Conservation (phyloP, 1,140 invertebrate genomes). For the Bombus consobrinus region DNA sequence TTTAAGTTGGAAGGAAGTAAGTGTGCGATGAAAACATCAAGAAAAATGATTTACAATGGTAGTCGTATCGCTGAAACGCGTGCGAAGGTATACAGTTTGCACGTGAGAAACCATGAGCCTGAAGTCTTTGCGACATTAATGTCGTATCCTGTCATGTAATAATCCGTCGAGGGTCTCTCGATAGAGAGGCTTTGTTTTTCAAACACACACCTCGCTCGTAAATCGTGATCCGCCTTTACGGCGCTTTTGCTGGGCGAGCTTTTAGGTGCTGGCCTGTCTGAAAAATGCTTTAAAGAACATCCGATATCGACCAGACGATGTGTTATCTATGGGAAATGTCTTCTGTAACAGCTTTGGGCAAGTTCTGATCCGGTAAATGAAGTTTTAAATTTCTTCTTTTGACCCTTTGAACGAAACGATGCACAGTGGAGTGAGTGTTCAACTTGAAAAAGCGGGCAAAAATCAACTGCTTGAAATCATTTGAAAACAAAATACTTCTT, state of each 20-base stretch:
- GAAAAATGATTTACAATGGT: not conserved
- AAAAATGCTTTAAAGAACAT: conserved; percentile 12
- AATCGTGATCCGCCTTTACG: conserved; percentile 17
- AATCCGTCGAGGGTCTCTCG: not conserved
- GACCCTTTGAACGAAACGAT: not conserved
- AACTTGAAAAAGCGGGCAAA: too few species aligned
- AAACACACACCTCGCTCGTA: not conserved
- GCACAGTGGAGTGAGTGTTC: not conserved
- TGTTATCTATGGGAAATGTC: not conserved
- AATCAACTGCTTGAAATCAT: too few species aligned
- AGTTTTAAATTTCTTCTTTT: conserved; percentile 17
- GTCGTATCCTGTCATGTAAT: not conserved
- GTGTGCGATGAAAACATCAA: too few species aligned
- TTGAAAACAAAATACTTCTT: too few species aligned
- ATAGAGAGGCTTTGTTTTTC: conserved; percentile 10
- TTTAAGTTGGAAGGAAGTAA: too few species aligned
- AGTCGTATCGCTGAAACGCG: not conserved
- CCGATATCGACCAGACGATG: not conserved
- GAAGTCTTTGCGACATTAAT: conserved; percentile 7
- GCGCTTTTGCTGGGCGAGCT: not conserved
- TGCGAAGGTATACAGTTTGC: not conserved
- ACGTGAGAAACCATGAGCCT: not conserved
- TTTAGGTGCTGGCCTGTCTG: not conserved
- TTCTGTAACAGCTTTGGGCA: too few species aligned
- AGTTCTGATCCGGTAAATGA: not conserved